These are phyloP conservation scores for Theristicus caerulescens DNA, from an alignment of 2,113 vertebrate species.

Conservation along the genomic window DNA sequence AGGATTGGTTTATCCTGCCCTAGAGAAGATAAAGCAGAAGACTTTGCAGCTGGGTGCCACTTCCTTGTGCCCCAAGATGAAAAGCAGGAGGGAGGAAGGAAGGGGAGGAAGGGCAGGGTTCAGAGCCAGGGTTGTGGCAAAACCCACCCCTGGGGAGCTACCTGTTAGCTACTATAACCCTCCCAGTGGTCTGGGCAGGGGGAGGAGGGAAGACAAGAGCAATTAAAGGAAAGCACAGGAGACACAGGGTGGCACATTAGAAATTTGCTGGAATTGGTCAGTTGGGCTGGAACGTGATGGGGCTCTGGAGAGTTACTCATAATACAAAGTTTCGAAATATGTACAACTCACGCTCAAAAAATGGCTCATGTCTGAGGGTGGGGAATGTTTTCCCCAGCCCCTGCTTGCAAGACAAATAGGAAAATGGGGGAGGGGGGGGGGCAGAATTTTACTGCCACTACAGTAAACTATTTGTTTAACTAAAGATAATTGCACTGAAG, in stretches of 20 bases:
- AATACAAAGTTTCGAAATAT: slow-evolving; percentile 39
- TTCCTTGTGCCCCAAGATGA: not conserved
- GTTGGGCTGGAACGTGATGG: not conserved
- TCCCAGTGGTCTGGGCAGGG: not conserved
- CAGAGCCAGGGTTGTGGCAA: not conserved
- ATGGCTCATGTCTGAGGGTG: slow-evolving; percentile 7
- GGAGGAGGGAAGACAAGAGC: not conserved
- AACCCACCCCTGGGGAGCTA: fast-evolving
- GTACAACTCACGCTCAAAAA: slow-evolving; percentile 10
- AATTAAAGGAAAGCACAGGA: not conserved
- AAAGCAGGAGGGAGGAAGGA: not conserved
- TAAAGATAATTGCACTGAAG: not conserved
- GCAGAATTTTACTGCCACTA: not conserved
- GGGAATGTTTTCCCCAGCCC: slow-evolving; percentile 13
- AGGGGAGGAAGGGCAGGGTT: not conserved
- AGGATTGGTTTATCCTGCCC: not conserved
- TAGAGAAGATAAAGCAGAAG: not conserved
- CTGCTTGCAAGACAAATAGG: not conserved
- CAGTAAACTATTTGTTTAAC: not conserved
- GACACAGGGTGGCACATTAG: not conserved
- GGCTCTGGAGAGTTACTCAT: slow-evolving; percentile 38
- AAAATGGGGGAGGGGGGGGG: not conserved
- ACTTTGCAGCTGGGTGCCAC: not conserved
- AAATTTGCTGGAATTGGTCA: not conserved
- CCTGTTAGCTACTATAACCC: not conserved